Evolutionary conservation across 1,140 invertebrate genomes (phyloP).

Genomic region (Gryllus bimaculatus): DNA sequence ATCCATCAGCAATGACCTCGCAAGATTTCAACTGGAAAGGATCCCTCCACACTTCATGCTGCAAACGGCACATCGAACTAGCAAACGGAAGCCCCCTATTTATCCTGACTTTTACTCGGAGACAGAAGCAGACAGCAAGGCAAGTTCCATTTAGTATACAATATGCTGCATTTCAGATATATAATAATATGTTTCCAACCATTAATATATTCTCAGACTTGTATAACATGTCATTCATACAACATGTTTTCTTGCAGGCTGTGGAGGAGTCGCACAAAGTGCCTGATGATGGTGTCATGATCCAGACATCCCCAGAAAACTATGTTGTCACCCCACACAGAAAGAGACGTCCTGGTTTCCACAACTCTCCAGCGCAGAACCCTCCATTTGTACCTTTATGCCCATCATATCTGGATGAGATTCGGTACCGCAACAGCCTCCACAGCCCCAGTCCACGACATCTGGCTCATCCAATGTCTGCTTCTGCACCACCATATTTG

Average conservation of each 20-base stretch:
- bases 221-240: background rate
- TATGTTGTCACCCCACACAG: constrained; percentile 76
- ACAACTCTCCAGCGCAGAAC: constrained; percentile 74
- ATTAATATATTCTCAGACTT: no score
- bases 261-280: constrained; percentile 34
- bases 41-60: background rate
- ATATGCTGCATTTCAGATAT: background rate
- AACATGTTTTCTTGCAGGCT: constrained; percentile 30
- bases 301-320: constrained; percentile 33
- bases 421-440: constrained; percentile 21
- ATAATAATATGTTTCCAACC: no score
- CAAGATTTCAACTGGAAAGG: background rate
- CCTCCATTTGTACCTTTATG: constrained; percentile 71
- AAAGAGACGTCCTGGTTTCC: constrained; percentile 71
- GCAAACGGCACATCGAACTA: background rate
- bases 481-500: constrained; percentile 61
- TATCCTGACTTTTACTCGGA: constrained; percentile 14
- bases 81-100: constrained; percentile 14
- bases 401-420: constrained; percentile 57
- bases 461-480: constrained; percentile 47
- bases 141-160: background rate
- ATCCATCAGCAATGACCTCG: background rate
- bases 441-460: constrained; percentile 8
- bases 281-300: background rate
- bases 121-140: constrained; percentile 14